A percentile compares a stretch with the other conserved stretches of the same genome.
Conservation (phyloP, 1,140 invertebrate species). For the Bombus fervidus region DNA sequence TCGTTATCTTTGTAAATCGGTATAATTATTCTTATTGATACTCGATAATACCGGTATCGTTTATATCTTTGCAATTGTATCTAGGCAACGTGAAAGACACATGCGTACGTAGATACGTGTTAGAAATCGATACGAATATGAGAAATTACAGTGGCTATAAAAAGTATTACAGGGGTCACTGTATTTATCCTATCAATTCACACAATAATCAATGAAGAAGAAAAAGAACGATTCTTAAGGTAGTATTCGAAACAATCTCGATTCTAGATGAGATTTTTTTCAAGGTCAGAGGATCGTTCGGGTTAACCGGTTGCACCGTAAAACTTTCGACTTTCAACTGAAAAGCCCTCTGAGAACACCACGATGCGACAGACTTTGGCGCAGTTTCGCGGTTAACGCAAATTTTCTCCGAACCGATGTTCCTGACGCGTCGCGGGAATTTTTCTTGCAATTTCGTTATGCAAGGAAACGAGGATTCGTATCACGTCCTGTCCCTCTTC, state of each 20-base stretch:
- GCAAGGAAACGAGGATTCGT: conserved; percentile 25
- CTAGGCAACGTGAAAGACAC: neutral
- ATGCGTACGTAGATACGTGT: neutral
- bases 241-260: no score
- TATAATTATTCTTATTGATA: neutral
- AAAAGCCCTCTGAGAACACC: conserved; percentile 25
- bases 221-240: no score
- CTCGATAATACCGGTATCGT: neutral
- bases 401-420: conserved; percentile 5
- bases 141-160: no score
- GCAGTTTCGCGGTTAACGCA: conserved; percentile 25
- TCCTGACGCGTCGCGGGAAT: conserved; percentile 22
- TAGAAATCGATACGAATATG: neutral
- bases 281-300: neutral
- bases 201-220: no score
- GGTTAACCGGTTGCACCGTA: conserved; percentile 38
- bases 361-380: conserved; percentile 36
- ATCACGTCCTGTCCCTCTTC: conserved; percentile 21
- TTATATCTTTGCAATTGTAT: neutral
- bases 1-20: neutral
- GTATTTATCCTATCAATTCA: no score
- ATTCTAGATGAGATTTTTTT: no score
- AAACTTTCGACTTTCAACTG: conserved; percentile 48
- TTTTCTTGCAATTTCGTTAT: conserved; percentile 40
- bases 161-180: no score